Evolutionary conservation across 2,113 vertebrate species (phyloP).

Genomic region (Megaleporinus macrocephalus): DNA sequence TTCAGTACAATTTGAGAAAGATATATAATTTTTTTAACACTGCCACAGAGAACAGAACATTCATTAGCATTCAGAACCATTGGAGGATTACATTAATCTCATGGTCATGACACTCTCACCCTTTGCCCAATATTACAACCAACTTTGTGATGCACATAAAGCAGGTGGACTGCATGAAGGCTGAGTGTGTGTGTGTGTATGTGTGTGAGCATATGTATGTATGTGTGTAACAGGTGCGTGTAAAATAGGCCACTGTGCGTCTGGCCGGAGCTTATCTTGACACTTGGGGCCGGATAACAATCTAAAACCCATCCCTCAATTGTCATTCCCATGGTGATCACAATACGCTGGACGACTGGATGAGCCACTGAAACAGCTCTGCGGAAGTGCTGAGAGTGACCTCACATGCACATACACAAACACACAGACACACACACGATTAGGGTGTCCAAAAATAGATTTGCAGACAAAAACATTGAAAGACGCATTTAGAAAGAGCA

Average conservation of each 20-base stretch:
- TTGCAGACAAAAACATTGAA: not conserved
- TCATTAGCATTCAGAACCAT: slow-evolving; percentile 44
- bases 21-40: not conserved
- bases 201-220: slow-evolving; percentile 1
- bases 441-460: not conserved
- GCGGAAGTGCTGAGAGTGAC: not conserved
- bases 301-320: slow-evolving; percentile 12
- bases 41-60: slow-evolving; percentile 34
- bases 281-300: slow-evolving; percentile 23
- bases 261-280: not conserved
- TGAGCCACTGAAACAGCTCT: not conserved
- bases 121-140: slow-evolving; percentile 40
- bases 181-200: slow-evolving; percentile 18
- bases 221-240: slow-evolving; percentile 39
- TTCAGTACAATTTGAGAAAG: too few relatives aligned
- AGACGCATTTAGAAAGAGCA: not conserved
- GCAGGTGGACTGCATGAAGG: slow-evolving; percentile 48
- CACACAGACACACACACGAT: not conserved
- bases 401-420: not conserved
- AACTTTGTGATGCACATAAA: slow-evolving; percentile 38
- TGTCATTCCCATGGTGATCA: not conserved
- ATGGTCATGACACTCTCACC: slow-evolving; percentile 42
- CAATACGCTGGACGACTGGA: not conserved
- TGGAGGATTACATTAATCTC: slow-evolving; percentile 46
- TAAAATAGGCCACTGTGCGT: slow-evolving; percentile 12